Evolutionary conservation across 2,888 invertebrate species (phyloP).

Genomic region (Helicoverpa assulta): DNA sequence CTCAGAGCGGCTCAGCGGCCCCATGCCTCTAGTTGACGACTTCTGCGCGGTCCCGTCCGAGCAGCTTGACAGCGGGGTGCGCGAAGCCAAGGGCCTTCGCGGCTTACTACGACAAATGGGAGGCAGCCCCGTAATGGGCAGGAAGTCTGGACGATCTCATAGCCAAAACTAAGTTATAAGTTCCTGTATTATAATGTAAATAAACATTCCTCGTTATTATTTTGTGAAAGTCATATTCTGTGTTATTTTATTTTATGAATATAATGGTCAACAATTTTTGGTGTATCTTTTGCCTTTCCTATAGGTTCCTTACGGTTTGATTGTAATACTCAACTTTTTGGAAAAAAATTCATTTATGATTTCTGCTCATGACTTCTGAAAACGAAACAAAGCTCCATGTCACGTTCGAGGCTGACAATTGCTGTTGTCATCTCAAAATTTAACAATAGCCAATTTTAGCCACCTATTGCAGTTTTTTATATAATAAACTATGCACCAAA

Average conservation of each 20-base stretch:
- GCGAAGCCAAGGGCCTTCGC: constrained; percentile 94
- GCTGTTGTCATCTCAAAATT: constrained; percentile 29
- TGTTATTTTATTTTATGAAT: constrained; percentile 50
- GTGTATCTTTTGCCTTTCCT: constrained; percentile 20
- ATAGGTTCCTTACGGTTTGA: too few relatives aligned
- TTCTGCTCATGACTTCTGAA: not conserved
- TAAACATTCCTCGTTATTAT: constrained; percentile 52
- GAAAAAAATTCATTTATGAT: not conserved
- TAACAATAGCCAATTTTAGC: not conserved
- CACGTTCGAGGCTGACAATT: constrained; percentile 16
- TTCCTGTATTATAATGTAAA: constrained; percentile 41
- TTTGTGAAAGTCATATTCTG: constrained; percentile 32
- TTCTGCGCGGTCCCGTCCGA: constrained; percentile 97
- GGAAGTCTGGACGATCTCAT: constrained; percentile 90
- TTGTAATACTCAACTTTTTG: not conserved
- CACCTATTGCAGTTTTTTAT: constrained; percentile 12
- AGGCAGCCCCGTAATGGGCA: constrained; percentile 94
- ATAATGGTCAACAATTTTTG: constrained; percentile 29
- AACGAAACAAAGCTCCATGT: constrained; percentile 21
- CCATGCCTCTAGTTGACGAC: constrained; percentile 96
- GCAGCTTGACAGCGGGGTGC: constrained; percentile 90
- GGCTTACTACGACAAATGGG: constrained; percentile 95
- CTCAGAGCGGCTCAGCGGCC: constrained; percentile 89
- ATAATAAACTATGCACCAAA: constrained; percentile 9
- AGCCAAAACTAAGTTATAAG: constrained; percentile 82